Conservation (phyloP, 2,113 vertebrate species). For the Rhagologus leucostigma region DNA sequence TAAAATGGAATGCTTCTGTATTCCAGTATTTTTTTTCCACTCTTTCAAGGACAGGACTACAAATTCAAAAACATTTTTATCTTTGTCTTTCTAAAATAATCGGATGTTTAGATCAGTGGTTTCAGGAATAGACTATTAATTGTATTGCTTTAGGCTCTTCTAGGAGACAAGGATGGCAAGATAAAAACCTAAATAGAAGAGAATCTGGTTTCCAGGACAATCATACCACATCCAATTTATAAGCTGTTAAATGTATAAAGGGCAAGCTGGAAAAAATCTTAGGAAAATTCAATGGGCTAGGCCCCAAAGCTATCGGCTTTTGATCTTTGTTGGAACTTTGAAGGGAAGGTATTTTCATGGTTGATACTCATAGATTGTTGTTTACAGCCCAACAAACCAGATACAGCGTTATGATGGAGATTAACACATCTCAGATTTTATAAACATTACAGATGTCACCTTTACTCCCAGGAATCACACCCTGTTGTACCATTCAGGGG, state of each 20-base stretch:
- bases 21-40: neutral
- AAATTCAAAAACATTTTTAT: slow-evolving; percentile 12
- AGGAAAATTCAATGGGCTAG: neutral
- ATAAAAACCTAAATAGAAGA: slow-evolving; percentile 16
- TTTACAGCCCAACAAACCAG: neutral
- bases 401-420: neutral
- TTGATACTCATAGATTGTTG: neutral
- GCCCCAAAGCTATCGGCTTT: neutral
- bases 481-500: neutral
- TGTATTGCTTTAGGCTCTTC: slow-evolving; percentile 15
- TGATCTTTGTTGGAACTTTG: neutral
- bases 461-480: neutral
- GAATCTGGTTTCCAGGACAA: neutral
- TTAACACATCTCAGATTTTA: neutral
- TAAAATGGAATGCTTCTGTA: neutral
- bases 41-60: neutral
- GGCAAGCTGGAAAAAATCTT: neutral
- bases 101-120: neutral
- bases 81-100: neutral
- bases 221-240: neutral
- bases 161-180: neutral
- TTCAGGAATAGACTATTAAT: slow-evolving; percentile 3
- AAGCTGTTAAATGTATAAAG: neutral
- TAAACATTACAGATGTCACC: neutral
- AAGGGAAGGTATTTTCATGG: neutral